Percentiles rank a stretch among this genome's conserved stretches.
Evolutionary conservation across 1,140 invertebrate species (phyloP).

Genomic region (Ceratitis capitata): DNA sequence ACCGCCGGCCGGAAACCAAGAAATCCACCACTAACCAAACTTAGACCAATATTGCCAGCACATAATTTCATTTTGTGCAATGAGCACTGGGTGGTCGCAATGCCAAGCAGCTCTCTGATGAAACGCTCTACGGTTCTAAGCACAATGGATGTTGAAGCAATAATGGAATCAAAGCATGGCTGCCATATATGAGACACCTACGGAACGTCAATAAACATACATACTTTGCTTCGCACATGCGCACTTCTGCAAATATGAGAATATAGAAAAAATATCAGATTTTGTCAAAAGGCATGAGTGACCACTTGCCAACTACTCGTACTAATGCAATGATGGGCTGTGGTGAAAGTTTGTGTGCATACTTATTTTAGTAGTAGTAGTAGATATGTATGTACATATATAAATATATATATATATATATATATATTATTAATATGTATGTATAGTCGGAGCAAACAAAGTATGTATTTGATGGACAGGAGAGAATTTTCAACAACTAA

Average conservation of each 20-base stretch:
- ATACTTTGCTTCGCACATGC: neutral
- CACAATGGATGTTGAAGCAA: slow-evolving; percentile 19
- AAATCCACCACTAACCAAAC: neutral
- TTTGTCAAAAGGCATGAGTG: neutral
- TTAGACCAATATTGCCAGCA: neutral
- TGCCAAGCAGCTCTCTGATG: neutral
- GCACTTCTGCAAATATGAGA: neutral
- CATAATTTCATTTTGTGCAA: neutral
- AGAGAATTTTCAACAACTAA: slow-evolving; percentile 51
- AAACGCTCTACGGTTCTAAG: neutral
- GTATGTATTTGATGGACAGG: slow-evolving; percentile 46
- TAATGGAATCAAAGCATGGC: slow-evolving; percentile 23
- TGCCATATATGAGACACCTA: neutral
- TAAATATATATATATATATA: too few relatives aligned
- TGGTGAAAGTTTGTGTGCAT: neutral
- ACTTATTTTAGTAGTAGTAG: too few relatives aligned
- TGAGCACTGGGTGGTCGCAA: neutral
- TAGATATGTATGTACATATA: too few relatives aligned
- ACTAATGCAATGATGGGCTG: neutral
- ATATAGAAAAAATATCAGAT: neutral
- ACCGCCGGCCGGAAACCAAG: neutral
- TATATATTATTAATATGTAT: too few relatives aligned
- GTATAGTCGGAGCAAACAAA: neutral
- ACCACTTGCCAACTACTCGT: neutral
- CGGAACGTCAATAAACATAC: neutral